These are phyloP conservation scores for Alosa alosa DNA, from an alignment of 2,113 vertebrate species.

Conservation along the genomic window DNA sequence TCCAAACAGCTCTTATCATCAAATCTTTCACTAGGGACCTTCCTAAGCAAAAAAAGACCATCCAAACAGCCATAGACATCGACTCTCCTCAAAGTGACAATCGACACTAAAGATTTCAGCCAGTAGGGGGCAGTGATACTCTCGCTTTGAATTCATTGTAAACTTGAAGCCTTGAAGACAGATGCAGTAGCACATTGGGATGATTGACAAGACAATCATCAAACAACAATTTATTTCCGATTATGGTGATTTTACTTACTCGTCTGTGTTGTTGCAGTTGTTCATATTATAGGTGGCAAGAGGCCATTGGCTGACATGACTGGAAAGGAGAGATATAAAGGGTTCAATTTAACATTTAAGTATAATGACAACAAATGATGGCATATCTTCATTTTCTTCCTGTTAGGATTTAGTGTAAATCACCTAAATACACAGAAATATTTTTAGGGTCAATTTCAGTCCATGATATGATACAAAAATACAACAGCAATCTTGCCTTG, in stretches of 20 bases:
- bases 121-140: background rate
- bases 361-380: background rate
- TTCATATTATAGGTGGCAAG: slow-evolving; percentile 77
- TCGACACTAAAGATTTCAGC: background rate
- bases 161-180: background rate
- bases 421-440: background rate
- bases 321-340: slow-evolving; percentile 35
- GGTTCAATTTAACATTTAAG: background rate
- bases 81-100: background rate
- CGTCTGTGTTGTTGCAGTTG: slow-evolving; percentile 81
- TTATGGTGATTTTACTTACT: slow-evolving; percentile 68
- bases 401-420: background rate
- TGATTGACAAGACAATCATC: background rate
- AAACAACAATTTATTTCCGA: background rate
- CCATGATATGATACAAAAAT: background rate
- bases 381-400: background rate
- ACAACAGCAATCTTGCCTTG: too few relatives aligned
- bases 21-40: too few relatives aligned
- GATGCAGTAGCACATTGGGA: background rate
- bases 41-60: too few relatives aligned
- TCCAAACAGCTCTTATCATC: too few relatives aligned
- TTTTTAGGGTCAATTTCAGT: background rate
- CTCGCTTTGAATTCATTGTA: background rate
- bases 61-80: background rate
- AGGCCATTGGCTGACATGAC: slow-evolving; percentile 59